Base-by-base conservation (phyloP, 2,113 vertebrate genomes). In the Pseudolaguvia tuberculata region DNA sequence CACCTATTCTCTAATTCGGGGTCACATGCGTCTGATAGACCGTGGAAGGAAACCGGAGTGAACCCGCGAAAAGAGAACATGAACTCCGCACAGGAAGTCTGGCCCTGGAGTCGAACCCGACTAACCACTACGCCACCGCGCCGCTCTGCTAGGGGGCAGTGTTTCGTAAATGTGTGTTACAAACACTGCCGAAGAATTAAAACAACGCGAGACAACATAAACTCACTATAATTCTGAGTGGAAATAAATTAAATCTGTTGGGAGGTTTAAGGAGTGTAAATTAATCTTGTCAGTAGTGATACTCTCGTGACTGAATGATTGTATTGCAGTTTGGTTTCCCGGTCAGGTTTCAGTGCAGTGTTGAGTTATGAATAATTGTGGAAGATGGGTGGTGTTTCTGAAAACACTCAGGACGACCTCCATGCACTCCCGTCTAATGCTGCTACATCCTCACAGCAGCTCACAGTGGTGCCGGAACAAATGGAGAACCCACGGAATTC, bases 291-390 rank as follows among this genome's bases (percentile, higher is more conserved):
- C 39, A 17, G 42, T 42, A 2, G 4, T 9, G 2, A 45, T 5
- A 7, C 48, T 50, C 2, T 18, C 5, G 2, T 18, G 48, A 18
- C 17, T 14, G 29, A 2, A 0, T 18, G 18, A 35, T 20, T 29
- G 25, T 56, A 25, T 23, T 14, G 3, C 21, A 15, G n/a, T n/a
- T 56, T 39, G 5, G 10, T 12, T 35, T 20, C 6, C 25, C 27
- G 15, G 8, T 1, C n/a, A 3, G 15, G 35, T 17, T 31, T 20
- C 8, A 20, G 4, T 69, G 18, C 25, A 10, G 29, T 17, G 20
- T 4, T 8, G 52, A 55, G 20, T 61, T 13, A 80, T 80, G 61
- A 78, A 80, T 65, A 53, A 87, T 31, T 88, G 86, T 81, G 79
- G 81, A 53, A 85, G 78, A 76, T 83, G 83, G 77, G 73, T 72